Evolutionary conservation across 2,888 invertebrate species (phyloP).

Genomic region (Chrysomela aeneicollis): DNA sequence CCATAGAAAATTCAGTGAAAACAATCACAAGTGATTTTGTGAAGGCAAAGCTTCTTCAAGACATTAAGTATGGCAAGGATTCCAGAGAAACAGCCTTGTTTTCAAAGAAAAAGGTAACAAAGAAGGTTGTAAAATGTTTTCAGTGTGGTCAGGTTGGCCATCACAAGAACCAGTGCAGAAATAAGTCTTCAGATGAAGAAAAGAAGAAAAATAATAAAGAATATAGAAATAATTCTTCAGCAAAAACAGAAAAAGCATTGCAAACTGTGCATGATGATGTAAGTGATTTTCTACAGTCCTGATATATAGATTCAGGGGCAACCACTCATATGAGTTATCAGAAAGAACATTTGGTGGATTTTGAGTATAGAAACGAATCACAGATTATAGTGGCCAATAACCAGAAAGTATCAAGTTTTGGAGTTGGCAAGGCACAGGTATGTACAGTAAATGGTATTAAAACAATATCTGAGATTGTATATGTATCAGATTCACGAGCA

Average conservation of each 20-base stretch:
- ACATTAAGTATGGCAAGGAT: neutral
- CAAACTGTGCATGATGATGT: neutral
- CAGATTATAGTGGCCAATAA: neutral
- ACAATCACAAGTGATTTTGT: constrained; percentile 2
- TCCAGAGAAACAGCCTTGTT: neutral
- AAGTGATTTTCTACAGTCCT: no score
- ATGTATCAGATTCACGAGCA: neutral
- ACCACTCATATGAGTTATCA: neutral
- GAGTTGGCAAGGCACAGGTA: neutral
- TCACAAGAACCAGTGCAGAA: no score
- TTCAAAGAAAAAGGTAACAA: neutral
- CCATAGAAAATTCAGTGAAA: neutral
- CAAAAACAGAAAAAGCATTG: neutral
- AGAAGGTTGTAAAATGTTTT: no score
- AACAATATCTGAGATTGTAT: neutral
- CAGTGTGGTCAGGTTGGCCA: no score
- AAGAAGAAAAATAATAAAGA: no score
- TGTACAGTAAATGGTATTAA: neutral
- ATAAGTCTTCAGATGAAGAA: no score
- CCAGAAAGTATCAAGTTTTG: neutral
- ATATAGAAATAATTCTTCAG: neutral
- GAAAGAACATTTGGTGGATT: constrained; percentile 5
- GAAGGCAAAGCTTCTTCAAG: neutral
- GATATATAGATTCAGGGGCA: constrained; percentile 3
- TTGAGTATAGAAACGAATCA: neutral